phyloP scores from a whole-genome alignment of 2,113 vertebrate species.

The Podilymbus podiceps region DNA sequence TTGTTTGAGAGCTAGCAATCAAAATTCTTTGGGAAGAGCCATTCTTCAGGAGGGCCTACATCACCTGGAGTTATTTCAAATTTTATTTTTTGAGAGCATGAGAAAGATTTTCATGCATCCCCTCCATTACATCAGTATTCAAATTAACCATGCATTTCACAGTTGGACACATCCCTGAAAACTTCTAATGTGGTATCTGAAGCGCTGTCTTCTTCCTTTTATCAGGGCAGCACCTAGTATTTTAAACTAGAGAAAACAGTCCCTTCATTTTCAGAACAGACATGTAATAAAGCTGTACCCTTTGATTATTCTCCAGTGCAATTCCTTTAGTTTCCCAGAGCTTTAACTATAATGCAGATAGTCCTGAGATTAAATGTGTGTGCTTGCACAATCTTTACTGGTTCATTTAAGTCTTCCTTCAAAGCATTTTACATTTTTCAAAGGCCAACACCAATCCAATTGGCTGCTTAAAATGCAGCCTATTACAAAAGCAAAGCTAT shows the following conservation, averaged over 20 bases:
- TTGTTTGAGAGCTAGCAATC: background rate
- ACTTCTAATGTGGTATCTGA: background rate
- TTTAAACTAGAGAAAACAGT: background rate
- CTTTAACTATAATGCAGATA: constrained; percentile 35
- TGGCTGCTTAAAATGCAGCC: constrained; percentile 59
- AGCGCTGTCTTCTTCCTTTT: background rate
- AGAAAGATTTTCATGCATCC: background rate
- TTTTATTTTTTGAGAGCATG: background rate
- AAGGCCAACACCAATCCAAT: constrained; percentile 48
- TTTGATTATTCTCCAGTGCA: constrained; percentile 45
- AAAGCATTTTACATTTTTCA: constrained; percentile 60
- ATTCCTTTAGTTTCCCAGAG: constrained; percentile 31
- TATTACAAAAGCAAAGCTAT: constrained; percentile 59
- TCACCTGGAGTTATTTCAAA: background rate
- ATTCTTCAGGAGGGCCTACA: background rate
- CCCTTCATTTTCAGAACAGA: background rate
- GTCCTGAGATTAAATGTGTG: constrained; percentile 39
- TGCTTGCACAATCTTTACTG: constrained; percentile 31
- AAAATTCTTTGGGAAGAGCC: background rate
- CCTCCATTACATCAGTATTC: background rate
- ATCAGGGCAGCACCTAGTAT: background rate
- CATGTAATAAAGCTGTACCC: constrained; percentile 18
- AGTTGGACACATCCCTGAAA: background rate
- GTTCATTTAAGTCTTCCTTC: constrained; percentile 61
- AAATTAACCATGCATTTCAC: background rate